Percentiles rank a stretch among this genome's conserved stretches.
Conservation (phyloP, 2,888 invertebrate species). For the Callosobruchus maculatus region DNA sequence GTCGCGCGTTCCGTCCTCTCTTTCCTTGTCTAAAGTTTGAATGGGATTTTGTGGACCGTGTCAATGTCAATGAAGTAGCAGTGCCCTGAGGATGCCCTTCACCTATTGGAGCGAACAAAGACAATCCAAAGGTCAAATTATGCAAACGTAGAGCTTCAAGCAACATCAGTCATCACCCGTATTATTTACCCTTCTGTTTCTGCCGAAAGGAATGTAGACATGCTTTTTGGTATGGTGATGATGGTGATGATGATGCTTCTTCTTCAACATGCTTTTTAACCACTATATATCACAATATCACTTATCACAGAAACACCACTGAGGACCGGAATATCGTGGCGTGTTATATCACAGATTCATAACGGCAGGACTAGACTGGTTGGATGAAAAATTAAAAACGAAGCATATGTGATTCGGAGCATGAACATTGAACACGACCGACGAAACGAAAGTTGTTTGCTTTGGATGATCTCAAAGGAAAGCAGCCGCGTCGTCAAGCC, state of each 20-base stretch:
- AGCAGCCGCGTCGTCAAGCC: slow-evolving; percentile 18
- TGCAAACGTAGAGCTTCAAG: too few species aligned
- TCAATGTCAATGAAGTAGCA: too few species aligned
- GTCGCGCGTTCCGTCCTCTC: too few species aligned
- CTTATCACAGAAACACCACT: neutral
- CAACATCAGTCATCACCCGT: too few species aligned
- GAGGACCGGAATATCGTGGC: neutral
- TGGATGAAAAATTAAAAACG: too few species aligned
- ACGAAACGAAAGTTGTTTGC: neutral
- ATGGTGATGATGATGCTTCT: slow-evolving; percentile 31
- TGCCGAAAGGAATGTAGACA: slow-evolving; percentile 40
- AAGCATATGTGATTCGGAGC: too few species aligned
- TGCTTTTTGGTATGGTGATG: slow-evolving; percentile 33
- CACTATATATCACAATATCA: neutral
- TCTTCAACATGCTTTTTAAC: slow-evolving; percentile 28
- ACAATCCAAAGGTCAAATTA: too few species aligned
- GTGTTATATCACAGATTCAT: neutral
- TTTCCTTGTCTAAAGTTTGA: too few species aligned
- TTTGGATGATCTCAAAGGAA: neutral
- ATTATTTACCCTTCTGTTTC: slow-evolving; percentile 39
- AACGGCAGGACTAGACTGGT: neutral
- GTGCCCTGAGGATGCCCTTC: too few species aligned
- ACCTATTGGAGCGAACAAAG: too few species aligned
- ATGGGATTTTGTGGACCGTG: too few species aligned
- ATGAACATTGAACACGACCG: too few species aligned